Conservation (phyloP, 1,140 invertebrate species). For the Araneus ventricosus region DNA sequence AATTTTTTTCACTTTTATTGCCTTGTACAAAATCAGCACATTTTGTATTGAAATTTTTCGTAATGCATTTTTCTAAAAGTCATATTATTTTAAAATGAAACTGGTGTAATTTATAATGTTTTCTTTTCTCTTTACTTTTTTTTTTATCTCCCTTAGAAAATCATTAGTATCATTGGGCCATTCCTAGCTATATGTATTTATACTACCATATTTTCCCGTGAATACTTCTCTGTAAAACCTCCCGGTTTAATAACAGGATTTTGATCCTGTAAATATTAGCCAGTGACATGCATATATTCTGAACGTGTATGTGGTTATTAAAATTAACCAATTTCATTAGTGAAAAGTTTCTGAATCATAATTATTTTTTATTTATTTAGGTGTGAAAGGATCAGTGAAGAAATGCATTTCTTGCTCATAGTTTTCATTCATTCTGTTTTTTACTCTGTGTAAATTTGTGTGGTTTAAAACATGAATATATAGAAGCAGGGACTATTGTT, state of each 20-base stretch:
- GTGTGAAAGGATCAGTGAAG: conserved; percentile 69
- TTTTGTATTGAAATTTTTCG: conserved; percentile 71
- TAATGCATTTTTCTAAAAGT: conserved; percentile 61
- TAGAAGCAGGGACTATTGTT: conserved; percentile 54
- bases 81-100: conserved; percentile 58
- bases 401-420: conserved; percentile 73
- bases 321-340: conserved; percentile 50
- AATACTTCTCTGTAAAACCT: conserved; percentile 28
- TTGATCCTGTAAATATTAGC: conserved; percentile 34
- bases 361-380: conserved; percentile 67
- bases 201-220: conserved; percentile 59
- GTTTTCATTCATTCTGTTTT: conserved; percentile 71
- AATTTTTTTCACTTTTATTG: conserved; percentile 64
- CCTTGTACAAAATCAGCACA: conserved; percentile 73
- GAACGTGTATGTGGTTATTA: conserved; percentile 57
- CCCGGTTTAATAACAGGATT: neutral
- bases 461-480: conserved; percentile 71
- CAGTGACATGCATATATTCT: conserved; percentile 43
- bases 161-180: conserved; percentile 51
- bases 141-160: conserved; percentile 46
- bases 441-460: conserved; percentile 69
- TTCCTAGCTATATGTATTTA: conserved; percentile 54
- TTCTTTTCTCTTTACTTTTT: neutral
- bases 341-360: conserved; percentile 60
- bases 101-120: conserved; percentile 68